Conservation (phyloP, 1,140 invertebrate genomes). For the Drosophila melanica region DNA sequence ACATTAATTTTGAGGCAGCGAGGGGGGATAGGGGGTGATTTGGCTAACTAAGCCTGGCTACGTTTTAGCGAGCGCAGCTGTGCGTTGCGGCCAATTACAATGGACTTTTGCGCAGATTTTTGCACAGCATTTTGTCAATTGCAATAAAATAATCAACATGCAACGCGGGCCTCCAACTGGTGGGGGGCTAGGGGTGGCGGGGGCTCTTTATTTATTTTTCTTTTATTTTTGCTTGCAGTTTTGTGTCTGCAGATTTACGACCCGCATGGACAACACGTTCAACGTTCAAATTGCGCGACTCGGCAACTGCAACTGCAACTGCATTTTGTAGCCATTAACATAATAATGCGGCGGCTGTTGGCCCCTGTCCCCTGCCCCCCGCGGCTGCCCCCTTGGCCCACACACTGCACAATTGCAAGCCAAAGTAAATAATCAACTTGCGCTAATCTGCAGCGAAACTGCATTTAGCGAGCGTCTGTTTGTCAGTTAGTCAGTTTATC, state of each 20-base stretch:
- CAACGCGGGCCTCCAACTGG: constrained; percentile 33
- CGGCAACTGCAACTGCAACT: constrained; percentile 49
- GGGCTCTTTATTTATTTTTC: constrained; percentile 39
- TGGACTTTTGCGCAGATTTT: constrained; percentile 28
- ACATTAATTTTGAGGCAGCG: constrained; percentile 47
- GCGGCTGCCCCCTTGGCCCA: background rate
- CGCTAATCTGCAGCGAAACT: constrained; percentile 55
- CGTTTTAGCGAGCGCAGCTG: constrained; percentile 50
- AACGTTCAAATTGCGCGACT: constrained; percentile 56
- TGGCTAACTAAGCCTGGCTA: constrained; percentile 11
- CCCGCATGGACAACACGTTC: constrained; percentile 72
- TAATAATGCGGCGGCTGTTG: constrained; percentile 49
- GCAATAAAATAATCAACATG: constrained; percentile 71
- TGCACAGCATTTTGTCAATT: constrained; percentile 65
- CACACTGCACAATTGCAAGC: constrained; percentile 36
- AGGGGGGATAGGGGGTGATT: background rate
- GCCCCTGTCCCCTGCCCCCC: background rate
- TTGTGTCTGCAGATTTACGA: constrained; percentile 56
- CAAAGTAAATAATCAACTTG: constrained; percentile 63
- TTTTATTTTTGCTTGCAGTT: constrained; percentile 22
- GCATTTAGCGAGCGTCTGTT: constrained; percentile 48
- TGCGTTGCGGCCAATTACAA: constrained; percentile 44
- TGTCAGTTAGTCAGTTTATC: constrained; percentile 21
- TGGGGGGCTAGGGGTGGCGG: background rate
- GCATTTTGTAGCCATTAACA: constrained; percentile 65